Evolutionary conservation across 2,888 invertebrate species (phyloP), one percentile per base, ranked within the genome.

Genomic region (Neoscelio sp.): DNA sequence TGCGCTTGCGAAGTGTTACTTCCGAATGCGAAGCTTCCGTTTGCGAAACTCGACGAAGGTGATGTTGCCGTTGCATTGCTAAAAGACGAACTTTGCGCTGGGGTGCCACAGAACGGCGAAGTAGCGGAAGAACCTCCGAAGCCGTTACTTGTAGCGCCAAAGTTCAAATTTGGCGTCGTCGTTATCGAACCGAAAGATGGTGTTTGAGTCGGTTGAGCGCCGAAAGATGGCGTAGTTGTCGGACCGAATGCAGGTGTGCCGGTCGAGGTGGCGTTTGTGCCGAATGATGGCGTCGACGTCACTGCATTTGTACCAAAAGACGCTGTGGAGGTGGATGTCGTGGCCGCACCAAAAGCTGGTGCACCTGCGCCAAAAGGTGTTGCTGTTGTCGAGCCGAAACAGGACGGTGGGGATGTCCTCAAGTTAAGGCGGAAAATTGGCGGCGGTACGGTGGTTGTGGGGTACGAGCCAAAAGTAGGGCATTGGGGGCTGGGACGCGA

Each of bases 101-200:
- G 6, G 0, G 42, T 28, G 15, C 30, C 8, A n/a, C 40, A 40
- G 4, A 52, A 52, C 6, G 40, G 28, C 17, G 60, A 13, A 4
- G n/a, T 26, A 10, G 60, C 5, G 8, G 60, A 12, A 28, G 28
- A n/a, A n/a, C 17, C 26, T 0, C 40, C 48, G 6, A 65, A 65
- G 0, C 65, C 65, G 13, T 65, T 65, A 18, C 50, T 52, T 4
- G 50, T 52, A 1, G 52, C 65, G 7, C 46, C 23, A n/a, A 62
- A 62, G n/a, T 62, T 62, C 3, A 65, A 13, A 7, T 40, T 65
- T 8, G 48, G 48, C 3, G 13, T 44, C 13, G 60, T 2, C 3
- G 44, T n/a, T n/a, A n/a, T n/a, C n/a, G 48, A 15, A 7, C 50
- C 40, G n/a, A 65, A 42, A 15, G 46, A 13, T 0, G 62, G 17